Base-by-base conservation (phyloP, 2,797 vertebrate genomes). In the Enteromius argenteus region DNA sequence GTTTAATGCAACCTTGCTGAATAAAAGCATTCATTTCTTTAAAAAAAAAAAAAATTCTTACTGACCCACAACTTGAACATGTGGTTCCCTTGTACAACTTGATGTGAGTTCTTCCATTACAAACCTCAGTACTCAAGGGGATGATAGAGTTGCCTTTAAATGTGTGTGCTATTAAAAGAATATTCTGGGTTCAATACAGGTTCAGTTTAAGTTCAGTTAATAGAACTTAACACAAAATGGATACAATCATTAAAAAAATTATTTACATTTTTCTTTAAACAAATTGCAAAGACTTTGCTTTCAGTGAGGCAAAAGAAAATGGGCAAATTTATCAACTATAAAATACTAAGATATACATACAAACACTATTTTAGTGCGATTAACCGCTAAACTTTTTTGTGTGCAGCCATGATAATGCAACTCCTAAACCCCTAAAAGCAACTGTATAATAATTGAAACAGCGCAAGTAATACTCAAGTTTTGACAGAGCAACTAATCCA, bases 91-190 rank as follows among this genome's bases (percentile, higher is more conserved):
- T 42, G 21, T 17, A 77, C n/a, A 39, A 27, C 56, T 60, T 77
- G 23, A 77, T 44, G 37, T 5, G 27, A 0, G 7, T 51, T 79
- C 21, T 23, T 68, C 62, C 62, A 17, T 71, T 44, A 73, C 71
- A 73, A 72, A 21, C 71, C 42, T 51, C 44, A 51, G 71, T 3
- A 19, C 71, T 51, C 71, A 73, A 73, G 71, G 19, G 71, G 23
- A 10, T 49, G 23, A 37, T 76, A 27, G 7, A 42, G 21, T 27
- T 42, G 21, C 6, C 6, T 37, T 56, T 14, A 76, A 53, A 74
- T n/a, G 72, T n/a, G 9, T 53, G 46, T 53, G 46, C 17, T 30
- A 35, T 53, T 53, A 35, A 53, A 53, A 9, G 27, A 74, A 51
- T 74, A 74, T 51, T 51, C 17, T 14, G 21, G 10, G 37, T 69